A percentile compares a stretch with the other conserved stretches of the same genome.
Conservation (phyloP, 2,888 invertebrate genomes). For the Mesochorus sp. region DNA sequence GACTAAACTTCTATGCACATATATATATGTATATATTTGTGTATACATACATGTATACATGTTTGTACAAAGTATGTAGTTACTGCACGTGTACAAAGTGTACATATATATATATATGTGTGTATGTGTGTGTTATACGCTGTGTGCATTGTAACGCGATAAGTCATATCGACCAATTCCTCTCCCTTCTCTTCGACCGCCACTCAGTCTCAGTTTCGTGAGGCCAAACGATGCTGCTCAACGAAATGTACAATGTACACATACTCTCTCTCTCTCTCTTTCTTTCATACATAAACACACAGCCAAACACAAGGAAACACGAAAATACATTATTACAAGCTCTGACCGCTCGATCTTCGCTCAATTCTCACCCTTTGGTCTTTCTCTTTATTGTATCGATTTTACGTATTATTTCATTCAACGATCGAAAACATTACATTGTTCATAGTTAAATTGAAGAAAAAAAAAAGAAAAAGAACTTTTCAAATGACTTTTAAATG, state of each 20-base stretch:
- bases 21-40: neutral
- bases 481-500: too few relatives aligned
- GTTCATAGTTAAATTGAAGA: too few relatives aligned
- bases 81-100: conserved; percentile 2
- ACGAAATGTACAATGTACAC: conserved; percentile 6
- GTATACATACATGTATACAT: too few relatives aligned
- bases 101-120: too few relatives aligned
- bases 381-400: too few relatives aligned
- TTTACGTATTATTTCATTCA: too few relatives aligned
- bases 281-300: neutral
- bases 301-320: neutral
- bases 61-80: conserved; percentile 12
- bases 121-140: conserved; percentile 22
- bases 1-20: neutral
- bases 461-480: too few relatives aligned
- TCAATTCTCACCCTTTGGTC: too few relatives aligned
- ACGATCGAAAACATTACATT: too few relatives aligned
- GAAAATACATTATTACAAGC: too few relatives aligned
- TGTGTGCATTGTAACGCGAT: conserved; percentile 58
- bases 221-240: conserved; percentile 45
- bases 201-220: conserved; percentile 49
- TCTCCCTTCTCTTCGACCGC: conserved; percentile 21
- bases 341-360: too few relatives aligned
- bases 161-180: conserved; percentile 62
- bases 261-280: neutral